A percentile compares a stretch with the other conserved stretches of the same genome.
Evolutionary conservation across 2,113 vertebrate species (phyloP).

Genomic region (Campylorhamphus procurvoides): DNA sequence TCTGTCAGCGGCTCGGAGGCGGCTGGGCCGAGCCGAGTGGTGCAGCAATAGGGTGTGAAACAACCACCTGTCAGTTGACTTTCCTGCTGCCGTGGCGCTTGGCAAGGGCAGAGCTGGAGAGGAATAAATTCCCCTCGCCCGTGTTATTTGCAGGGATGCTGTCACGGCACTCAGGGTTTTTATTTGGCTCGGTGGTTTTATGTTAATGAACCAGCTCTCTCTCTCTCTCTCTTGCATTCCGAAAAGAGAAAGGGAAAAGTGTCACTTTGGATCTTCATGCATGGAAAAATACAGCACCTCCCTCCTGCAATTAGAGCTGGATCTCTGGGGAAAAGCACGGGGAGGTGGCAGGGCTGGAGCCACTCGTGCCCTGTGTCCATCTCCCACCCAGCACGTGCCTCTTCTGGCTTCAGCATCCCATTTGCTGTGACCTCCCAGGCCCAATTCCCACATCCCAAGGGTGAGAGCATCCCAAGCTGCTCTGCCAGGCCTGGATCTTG

Average conservation of each 20-base stretch:
- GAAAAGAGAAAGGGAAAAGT: background rate
- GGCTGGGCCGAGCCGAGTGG: background rate
- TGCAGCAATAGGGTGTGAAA: conserved; percentile 15
- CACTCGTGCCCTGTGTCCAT: accelerated
- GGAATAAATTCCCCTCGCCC: background rate
- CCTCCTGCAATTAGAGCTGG: background rate
- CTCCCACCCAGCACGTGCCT: background rate
- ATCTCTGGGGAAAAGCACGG: background rate
- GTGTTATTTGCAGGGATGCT: background rate
- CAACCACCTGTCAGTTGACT: conserved; percentile 10
- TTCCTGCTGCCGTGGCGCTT: background rate
- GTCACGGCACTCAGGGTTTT: background rate
- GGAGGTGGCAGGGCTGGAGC: background rate
- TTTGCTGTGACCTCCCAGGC: background rate
- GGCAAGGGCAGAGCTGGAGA: conserved; percentile 36
- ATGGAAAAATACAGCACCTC: conserved; percentile 49
- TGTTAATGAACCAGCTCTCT: conserved; percentile 17
- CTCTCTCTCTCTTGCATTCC: background rate
- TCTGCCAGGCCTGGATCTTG: background rate
- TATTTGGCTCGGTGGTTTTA: conserved; percentile 2
- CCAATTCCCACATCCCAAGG: background rate
- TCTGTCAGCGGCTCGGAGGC: background rate
- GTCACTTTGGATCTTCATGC: conserved; percentile 12
- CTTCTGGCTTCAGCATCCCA: background rate
- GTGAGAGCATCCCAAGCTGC: background rate